These are phyloP conservation scores for Cichlasoma orientale DNA, from an alignment of 2,797 vertebrate genomes.

Conservation along the genomic window DNA sequence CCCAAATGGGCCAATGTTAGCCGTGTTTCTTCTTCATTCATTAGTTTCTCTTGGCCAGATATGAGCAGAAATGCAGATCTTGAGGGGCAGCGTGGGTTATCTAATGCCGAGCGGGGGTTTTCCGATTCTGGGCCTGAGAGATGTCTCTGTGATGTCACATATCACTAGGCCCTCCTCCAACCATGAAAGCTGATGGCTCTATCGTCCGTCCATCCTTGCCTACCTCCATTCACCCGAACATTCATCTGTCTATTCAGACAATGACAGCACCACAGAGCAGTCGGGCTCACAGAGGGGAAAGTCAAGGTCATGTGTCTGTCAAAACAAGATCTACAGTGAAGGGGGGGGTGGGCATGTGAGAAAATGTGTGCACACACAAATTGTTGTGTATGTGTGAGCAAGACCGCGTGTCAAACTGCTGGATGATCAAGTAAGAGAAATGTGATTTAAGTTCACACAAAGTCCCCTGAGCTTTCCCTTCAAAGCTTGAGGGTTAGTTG, in stretches of 20 bases:
- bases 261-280: slow-evolving; percentile 71
- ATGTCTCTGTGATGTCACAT: slow-evolving; percentile 59
- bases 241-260: slow-evolving; percentile 68
- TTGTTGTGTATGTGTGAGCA: not conserved
- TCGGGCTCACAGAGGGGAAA: slow-evolving; percentile 51
- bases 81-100: not conserved
- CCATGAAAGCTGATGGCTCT: slow-evolving; percentile 72
- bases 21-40: slow-evolving; percentile 5
- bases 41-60: slow-evolving; percentile 1
- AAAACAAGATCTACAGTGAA: slow-evolving; percentile 47
- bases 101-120: slow-evolving; percentile 13
- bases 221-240: slow-evolving; percentile 64
- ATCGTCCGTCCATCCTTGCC: slow-evolving; percentile 67
- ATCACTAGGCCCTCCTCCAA: slow-evolving; percentile 44
- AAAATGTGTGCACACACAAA: slow-evolving; percentile 8
- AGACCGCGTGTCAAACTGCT: slow-evolving; percentile 39
- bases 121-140: slow-evolving; percentile 23
- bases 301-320: slow-evolving; percentile 74
- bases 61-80: slow-evolving; percentile 43
- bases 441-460: slow-evolving; percentile 35
- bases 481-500: slow-evolving; percentile 40
- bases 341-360: not conserved
- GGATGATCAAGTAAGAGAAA: slow-evolving; percentile 41
- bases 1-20: not conserved
- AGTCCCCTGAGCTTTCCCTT: slow-evolving; percentile 32